Evolutionary conservation across 2,888 invertebrate species (phyloP).

Genomic region (Oasisia sp.): DNA sequence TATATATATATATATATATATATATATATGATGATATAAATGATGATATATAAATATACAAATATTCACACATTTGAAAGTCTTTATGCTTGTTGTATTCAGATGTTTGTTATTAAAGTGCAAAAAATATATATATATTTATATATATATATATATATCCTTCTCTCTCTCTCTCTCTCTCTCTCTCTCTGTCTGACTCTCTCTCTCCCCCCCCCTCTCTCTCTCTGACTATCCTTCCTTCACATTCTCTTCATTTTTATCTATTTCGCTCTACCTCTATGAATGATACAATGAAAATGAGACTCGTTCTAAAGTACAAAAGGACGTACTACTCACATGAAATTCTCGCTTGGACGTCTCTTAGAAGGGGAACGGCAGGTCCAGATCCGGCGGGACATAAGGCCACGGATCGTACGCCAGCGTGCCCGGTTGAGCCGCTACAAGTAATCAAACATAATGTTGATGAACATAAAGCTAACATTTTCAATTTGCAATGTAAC

Average conservation of each 20-base stretch:
- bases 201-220: too few relatives aligned
- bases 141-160: too few relatives aligned
- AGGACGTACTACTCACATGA: neutral
- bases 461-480: neutral
- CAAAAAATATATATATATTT: too few relatives aligned
- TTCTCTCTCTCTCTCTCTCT: too few relatives aligned
- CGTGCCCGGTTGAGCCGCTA: neutral
- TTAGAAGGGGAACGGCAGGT: conserved; percentile 6
- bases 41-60: too few relatives aligned
- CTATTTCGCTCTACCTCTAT: neutral
- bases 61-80: too few relatives aligned
- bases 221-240: neutral
- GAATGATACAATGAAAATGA: too few relatives aligned
- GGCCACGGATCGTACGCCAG: neutral
- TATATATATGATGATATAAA: too few relatives aligned
- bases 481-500: neutral
- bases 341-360: conserved; percentile 10
- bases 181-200: too few relatives aligned
- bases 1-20: too few relatives aligned
- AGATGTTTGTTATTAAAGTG: too few relatives aligned
- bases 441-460: neutral
- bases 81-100: too few relatives aligned
- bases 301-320: neutral
- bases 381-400: neutral
- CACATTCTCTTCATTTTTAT: neutral